Evolutionary conservation across 2,888 invertebrate genomes (phyloP).

Genomic region (Pseudococcus viburni): DNA sequence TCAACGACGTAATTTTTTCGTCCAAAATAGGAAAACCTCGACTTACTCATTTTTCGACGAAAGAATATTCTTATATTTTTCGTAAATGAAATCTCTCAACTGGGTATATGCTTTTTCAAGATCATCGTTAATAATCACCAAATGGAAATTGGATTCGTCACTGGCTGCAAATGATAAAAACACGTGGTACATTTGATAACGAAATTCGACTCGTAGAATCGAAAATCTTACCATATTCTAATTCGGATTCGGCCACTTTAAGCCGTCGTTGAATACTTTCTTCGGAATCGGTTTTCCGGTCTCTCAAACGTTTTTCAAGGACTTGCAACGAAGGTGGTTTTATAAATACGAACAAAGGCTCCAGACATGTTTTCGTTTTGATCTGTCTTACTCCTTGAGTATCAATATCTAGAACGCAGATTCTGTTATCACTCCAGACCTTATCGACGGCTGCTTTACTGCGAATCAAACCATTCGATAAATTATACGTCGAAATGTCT

Average conservation of each 20-base stretch:
- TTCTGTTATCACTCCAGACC: conserved; percentile 84
- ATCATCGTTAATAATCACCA: conserved; percentile 85
- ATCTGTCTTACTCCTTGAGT: conserved; percentile 91
- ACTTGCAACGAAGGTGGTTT: conserved; percentile 90
- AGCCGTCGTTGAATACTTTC: conserved; percentile 86
- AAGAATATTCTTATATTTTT: conserved; percentile 68
- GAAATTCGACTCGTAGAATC: conserved; percentile 16
- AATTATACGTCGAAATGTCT: not conserved
- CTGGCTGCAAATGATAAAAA: conserved; percentile 72
- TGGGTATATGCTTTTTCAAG: conserved; percentile 85
- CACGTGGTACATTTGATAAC: not conserved
- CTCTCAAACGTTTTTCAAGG: conserved; percentile 81
- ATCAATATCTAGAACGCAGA: conserved; percentile 97
- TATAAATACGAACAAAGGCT: conserved; percentile 90
- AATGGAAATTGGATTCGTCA: conserved; percentile 84
- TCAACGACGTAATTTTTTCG: not conserved
- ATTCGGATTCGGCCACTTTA: conserved; percentile 83
- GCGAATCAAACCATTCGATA: not conserved
- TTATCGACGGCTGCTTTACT: conserved; percentile 79
- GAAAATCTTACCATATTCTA: conserved; percentile 81
- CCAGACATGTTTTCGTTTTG: conserved; percentile 81
- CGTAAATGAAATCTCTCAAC: conserved; percentile 79
- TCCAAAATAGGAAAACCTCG: no score
- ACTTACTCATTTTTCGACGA: conserved; percentile 71
- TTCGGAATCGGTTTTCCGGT: conserved; percentile 91